Evolutionary conservation across 2,888 invertebrate genomes (phyloP), one percentile per base, ranked within the genome.

Genomic region (Callyntrura guangdongensis): DNA sequence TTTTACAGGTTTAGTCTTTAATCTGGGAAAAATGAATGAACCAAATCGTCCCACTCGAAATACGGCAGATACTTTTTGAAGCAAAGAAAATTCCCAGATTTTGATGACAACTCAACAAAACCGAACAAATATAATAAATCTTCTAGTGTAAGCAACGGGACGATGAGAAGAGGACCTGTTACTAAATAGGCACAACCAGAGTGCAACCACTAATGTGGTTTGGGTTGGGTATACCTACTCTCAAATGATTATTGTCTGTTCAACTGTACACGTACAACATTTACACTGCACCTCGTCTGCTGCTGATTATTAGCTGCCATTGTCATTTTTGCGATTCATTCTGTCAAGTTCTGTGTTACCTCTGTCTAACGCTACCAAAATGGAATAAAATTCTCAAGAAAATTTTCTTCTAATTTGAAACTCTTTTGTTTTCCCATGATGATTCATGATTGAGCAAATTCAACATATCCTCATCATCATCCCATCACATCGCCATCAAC

Each of bases 21-120:
- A 74, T 74, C 74, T 74, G 77, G 77, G 86, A 77, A 77, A 49
- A 72, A 72, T 85, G 85, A 74, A 83, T 85, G 86, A 86, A 86
- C 77, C 86, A 77, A 77, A 74, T 49, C 74, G 45, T 49, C 22
- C 6, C 49, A 20, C 74, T 20, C 20, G 74, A n/a, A 47, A 49
- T 49, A 11, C n/a, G 49, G 12, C 47, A 72, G 45, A 20, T 36
- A 67, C 74, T 74, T 74, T 11, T 2, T 36, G 36, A 36, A 74
- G 47, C 74, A 74, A 22, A n/a, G 20, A 67, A 27, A 69, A 69
- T 69, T 8, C 9, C 67, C n/a, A 61, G 64, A 74, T 36, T 74
- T 49, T 49, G 12, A 74, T 36, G 69, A 6, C 36, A 20, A 67
- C 27, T 9, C 36, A 69, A 0, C 4, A 4, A 72, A 45, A 72